phyloP scores from a whole-genome alignment of 2,113 vertebrate species.

The Halichoeres trimaculatus region DNA sequence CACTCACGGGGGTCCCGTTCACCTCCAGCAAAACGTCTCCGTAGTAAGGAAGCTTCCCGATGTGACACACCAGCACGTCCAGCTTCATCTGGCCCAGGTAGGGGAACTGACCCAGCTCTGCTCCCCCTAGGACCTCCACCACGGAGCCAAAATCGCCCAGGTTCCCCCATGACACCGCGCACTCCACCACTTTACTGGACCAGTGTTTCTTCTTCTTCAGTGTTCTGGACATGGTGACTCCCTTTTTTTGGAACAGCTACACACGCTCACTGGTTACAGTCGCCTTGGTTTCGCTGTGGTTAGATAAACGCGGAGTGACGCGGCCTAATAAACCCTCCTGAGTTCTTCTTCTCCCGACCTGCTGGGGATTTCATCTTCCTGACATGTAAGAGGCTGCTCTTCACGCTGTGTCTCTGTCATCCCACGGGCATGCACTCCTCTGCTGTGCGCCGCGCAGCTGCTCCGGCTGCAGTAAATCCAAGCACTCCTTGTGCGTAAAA shows the following conservation, averaged over 20 bases:
- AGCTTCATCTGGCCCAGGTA: constrained; percentile 89
- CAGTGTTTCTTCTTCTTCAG: constrained; percentile 97
- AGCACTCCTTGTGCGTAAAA: constrained; percentile 70
- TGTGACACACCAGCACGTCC: constrained; percentile 88
- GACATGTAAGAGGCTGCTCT: constrained; percentile 35
- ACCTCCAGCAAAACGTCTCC: constrained; percentile 96
- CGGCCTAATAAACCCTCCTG: constrained; percentile 57
- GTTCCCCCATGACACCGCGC: constrained; percentile 89
- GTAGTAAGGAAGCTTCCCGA: constrained; percentile 88
- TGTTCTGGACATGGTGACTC: constrained; percentile 90
- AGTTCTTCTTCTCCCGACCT: constrained; percentile 58
- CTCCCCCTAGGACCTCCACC: constrained; percentile 92
- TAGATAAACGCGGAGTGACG: constrained; percentile 51
- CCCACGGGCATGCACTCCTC: constrained; percentile 21
- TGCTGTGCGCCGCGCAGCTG: constrained; percentile 46
- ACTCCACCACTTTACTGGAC: constrained; percentile 95
- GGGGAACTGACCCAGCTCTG: constrained; percentile 93
- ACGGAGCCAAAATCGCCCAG: constrained; percentile 85
- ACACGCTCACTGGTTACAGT: constrained; percentile 19
- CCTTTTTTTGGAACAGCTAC: constrained; percentile 12
- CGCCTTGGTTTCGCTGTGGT: constrained; percentile 12
- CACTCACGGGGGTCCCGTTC: constrained; percentile 96
- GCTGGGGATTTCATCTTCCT: constrained; percentile 61
- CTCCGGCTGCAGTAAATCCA: constrained; percentile 48
- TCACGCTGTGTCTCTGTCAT: constrained; percentile 46